Conservation (phyloP, 2,797 vertebrate genomes). For the Fistularia tabacaria region DNA sequence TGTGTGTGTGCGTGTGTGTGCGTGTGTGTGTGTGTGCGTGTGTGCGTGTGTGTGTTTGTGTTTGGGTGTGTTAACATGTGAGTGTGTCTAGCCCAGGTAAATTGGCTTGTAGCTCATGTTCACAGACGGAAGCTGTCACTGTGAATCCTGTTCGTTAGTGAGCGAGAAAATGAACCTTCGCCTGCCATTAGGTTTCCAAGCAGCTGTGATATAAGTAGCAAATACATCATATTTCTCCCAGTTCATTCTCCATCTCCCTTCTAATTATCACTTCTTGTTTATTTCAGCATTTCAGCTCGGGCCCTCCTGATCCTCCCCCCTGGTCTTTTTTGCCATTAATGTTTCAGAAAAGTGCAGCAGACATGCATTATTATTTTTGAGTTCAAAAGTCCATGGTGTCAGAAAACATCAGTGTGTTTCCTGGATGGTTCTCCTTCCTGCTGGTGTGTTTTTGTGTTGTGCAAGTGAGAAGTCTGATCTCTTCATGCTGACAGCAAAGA, state of each 20-base stretch:
- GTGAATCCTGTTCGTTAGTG: conserved; percentile 38
- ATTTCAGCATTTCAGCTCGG: background rate
- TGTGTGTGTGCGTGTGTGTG: conserved; percentile 8
- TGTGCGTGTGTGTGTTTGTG: background rate
- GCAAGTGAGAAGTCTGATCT: conserved; percentile 17
- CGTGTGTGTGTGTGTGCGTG: too few relatives aligned
- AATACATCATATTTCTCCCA: background rate
- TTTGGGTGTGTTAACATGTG: too few relatives aligned
- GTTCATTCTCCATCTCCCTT: conserved; percentile 10
- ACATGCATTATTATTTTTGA: conserved; percentile 8
- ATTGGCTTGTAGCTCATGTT: conserved; percentile 51
- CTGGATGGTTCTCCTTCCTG: conserved; percentile 3
- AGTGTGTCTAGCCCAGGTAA: conserved; percentile 18
- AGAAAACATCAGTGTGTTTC: conserved; percentile 8
- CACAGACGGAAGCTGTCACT: conserved; percentile 36
- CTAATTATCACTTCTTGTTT: conserved; percentile 5
- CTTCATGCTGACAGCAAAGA: too few relatives aligned
- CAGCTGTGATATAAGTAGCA: background rate
- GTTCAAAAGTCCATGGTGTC: conserved; percentile 40
- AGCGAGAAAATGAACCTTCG: conserved; percentile 11
- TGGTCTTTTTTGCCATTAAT: background rate
- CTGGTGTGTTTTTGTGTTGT: conserved; percentile 22
- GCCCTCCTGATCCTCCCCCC: background rate
- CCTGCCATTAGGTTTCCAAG: conserved; percentile 24
- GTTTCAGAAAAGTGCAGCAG: background rate